phyloP scores from a whole-genome alignment of 2,888 invertebrate genomes.

The Andrena bicolor region DNA sequence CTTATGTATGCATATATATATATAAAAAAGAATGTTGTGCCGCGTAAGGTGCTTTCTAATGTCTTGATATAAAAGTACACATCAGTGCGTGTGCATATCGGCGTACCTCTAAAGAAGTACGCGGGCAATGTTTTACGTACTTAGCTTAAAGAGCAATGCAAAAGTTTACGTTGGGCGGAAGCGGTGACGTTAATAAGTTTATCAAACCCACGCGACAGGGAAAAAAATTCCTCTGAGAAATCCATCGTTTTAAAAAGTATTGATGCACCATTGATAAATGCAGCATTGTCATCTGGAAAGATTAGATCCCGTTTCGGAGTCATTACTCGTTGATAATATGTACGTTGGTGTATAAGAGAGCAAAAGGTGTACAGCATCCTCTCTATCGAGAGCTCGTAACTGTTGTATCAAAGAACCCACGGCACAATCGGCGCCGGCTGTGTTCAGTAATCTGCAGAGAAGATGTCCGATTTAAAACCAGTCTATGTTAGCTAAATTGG shows the following conservation, averaged over 20 bases:
- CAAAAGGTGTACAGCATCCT: constrained; percentile 82
- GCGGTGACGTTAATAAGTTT: constrained; percentile 61
- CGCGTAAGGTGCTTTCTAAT: constrained; percentile 45
- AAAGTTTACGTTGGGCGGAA: constrained; percentile 69
- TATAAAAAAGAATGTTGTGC: constrained; percentile 52
- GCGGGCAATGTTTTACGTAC: constrained; percentile 47
- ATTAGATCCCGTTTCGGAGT: constrained; percentile 83
- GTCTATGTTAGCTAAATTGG: background rate
- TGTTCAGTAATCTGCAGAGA: constrained; percentile 77
- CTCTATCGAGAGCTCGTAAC: constrained; percentile 81
- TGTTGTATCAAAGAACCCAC: constrained; percentile 80
- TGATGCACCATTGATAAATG: constrained; percentile 78
- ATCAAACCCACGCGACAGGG: constrained; percentile 51
- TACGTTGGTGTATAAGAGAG: constrained; percentile 81
- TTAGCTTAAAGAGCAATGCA: constrained; percentile 63
- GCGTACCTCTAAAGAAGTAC: constrained; percentile 53
- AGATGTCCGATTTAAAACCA: constrained; percentile 1
- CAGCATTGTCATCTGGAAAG: constrained; percentile 84
- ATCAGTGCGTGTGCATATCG: constrained; percentile 58
- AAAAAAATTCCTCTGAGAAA: constrained; percentile 34
- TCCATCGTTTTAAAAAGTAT: constrained; percentile 72
- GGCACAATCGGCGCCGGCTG: constrained; percentile 81
- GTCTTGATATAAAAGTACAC: constrained; percentile 59
- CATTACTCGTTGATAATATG: constrained; percentile 77
- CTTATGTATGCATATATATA: background rate